These are phyloP conservation scores for Elysia chlorotica DNA, from an alignment of 1,140 invertebrate genomes.

Conservation along the genomic window DNA sequence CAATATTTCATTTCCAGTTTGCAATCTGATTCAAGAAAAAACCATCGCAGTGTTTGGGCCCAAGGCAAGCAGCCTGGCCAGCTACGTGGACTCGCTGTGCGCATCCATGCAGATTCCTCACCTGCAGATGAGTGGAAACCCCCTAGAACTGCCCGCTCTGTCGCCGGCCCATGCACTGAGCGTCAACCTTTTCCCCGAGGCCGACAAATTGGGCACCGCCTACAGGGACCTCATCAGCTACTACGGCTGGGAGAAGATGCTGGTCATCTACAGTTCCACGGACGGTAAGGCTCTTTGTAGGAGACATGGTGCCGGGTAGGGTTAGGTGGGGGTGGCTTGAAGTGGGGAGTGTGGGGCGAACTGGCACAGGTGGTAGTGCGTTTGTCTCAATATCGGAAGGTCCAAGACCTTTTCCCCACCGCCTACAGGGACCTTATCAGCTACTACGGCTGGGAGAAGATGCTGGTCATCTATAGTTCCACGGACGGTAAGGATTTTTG, in stretches of 20 bases:
- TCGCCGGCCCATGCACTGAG: slow-evolving; percentile 31
- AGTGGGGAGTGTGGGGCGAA: too few relatives aligned
- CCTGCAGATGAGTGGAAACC: slow-evolving; percentile 76
- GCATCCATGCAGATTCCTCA: slow-evolving; percentile 87
- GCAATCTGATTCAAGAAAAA: slow-evolving; percentile 82
- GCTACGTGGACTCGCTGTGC: slow-evolving; percentile 88
- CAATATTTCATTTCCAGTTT: slow-evolving; percentile 71
- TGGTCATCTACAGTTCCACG: slow-evolving; percentile 44
- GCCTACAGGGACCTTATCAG: slow-evolving; percentile 46
- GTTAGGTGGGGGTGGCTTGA: too few relatives aligned
- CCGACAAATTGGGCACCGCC: slow-evolving; percentile 37
- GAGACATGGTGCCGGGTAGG: too few relatives aligned
- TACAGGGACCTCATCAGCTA: slow-evolving; percentile 44
- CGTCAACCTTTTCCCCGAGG: slow-evolving; percentile 48
- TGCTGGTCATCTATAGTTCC: slow-evolving; percentile 46
- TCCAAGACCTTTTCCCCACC: too few relatives aligned
- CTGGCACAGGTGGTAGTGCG: too few relatives aligned
- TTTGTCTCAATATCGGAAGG: too few relatives aligned
- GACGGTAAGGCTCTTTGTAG: slow-evolving; percentile 39
- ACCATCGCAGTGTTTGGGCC: slow-evolving; percentile 90
- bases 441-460: slow-evolving; percentile 43
- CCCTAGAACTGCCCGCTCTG: not conserved
- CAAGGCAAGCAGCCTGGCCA: slow-evolving; percentile 78
- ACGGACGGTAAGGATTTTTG: slow-evolving; percentile 38
- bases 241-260: slow-evolving; percentile 45